Evolutionary conservation across 2,888 invertebrate species (phyloP).

Genomic region (Tinea trinotella): DNA sequence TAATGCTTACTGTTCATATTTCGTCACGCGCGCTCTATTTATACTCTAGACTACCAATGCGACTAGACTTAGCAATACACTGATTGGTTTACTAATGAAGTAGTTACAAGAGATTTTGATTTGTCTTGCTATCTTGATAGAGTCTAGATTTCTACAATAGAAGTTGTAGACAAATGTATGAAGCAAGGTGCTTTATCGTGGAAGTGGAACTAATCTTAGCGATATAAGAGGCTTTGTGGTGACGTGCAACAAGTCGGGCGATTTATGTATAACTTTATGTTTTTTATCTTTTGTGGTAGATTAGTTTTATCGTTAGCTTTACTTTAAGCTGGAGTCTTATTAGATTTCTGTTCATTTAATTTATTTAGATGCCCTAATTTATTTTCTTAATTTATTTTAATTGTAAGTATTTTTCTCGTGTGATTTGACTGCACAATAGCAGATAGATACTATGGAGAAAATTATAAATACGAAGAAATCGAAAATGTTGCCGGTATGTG

Average conservation of each 20-base stretch:
- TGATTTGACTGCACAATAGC: too few species aligned
- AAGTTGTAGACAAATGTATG: neutral
- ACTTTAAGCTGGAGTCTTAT: too few species aligned
- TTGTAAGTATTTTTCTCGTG: too few species aligned
- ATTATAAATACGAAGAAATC: too few species aligned
- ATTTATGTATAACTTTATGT: neutral
- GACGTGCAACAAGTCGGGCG: neutral
- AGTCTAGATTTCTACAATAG: neutral
- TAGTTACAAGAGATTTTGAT: neutral
- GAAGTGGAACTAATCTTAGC: neutral
- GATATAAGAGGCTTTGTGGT: neutral
- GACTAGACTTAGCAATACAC: neutral
- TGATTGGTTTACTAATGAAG: constrained; percentile 1
- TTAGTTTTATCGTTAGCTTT: neutral
- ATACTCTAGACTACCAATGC: too few species aligned
- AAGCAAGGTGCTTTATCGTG: neutral
- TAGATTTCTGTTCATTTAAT: too few species aligned
- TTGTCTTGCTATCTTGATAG: neutral
- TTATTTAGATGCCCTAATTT: too few species aligned
- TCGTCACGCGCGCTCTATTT: too few species aligned
- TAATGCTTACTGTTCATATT: too few species aligned
- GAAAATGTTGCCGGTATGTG: too few species aligned
- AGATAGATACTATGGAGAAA: too few species aligned
- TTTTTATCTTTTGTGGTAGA: neutral
- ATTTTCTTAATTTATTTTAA: too few species aligned